Evolutionary conservation across 2,797 vertebrate genomes (phyloP).

Genomic region (Atherinosoma microstoma): DNA sequence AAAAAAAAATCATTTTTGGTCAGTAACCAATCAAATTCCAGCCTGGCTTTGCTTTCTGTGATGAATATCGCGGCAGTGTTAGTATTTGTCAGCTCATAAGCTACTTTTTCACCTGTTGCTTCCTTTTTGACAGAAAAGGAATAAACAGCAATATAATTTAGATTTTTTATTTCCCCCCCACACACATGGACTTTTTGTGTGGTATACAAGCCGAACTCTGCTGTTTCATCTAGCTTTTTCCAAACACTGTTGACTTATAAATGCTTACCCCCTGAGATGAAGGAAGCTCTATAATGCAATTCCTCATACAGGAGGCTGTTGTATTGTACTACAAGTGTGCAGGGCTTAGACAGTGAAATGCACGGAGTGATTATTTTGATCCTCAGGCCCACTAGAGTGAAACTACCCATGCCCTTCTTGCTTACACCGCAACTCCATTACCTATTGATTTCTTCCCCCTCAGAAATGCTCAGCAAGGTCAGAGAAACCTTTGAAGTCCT

Average conservation of each 20-base stretch:
- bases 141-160: conserved; percentile 31
- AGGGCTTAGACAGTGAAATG: conserved; percentile 48
- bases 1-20: conserved; percentile 1
- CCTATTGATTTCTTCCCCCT: conserved; percentile 78
- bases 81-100: conserved; percentile 41
- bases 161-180: background rate
- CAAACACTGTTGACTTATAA: conserved; percentile 24
- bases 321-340: conserved; percentile 26
- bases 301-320: conserved; percentile 32
- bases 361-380: conserved; percentile 68
- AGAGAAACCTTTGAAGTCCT: conserved; percentile 72
- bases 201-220: background rate
- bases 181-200: background rate
- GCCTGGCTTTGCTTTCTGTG: conserved; percentile 29
- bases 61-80: conserved; percentile 66
- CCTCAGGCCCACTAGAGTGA: conserved; percentile 38
- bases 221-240: conserved; percentile 24
- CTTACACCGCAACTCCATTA: conserved; percentile 77
- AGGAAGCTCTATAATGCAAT: conserved; percentile 29
- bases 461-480: conserved; percentile 76
- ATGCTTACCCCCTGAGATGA: conserved; percentile 7
- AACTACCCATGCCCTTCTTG: conserved; percentile 63
- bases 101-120: conserved; percentile 36
- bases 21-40: conserved; percentile 53
- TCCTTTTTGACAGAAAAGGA: conserved; percentile 24